Evolutionary conservation across 30 jellyfish, hydroid and myxozoan species (phyloP).

Genomic region (Morbakka virulenta): DNA sequence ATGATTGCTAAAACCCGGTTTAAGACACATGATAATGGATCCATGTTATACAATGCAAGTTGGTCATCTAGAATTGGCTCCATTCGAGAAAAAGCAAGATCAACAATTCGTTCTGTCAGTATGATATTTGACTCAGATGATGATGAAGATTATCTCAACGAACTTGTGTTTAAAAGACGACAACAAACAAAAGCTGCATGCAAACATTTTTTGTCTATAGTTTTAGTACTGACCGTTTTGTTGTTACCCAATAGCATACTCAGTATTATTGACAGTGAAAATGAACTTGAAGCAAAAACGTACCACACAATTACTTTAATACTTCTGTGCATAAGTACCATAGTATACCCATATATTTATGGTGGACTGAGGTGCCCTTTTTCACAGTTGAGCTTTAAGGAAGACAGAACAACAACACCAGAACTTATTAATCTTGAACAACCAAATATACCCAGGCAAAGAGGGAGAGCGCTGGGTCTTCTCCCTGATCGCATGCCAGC

Average conservation of each 20-base stretch:
- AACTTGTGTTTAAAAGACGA: neutral
- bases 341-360: neutral
- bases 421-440: neutral
- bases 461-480: neutral
- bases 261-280: neutral
- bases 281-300: neutral
- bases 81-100: neutral
- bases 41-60: neutral
- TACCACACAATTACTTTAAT: neutral
- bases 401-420: neutral
- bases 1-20: neutral
- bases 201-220: neutral
- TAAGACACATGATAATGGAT: neutral
- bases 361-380: neutral
- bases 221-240: neutral
- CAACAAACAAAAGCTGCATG: neutral
- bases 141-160: neutral
- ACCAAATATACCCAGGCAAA: neutral
- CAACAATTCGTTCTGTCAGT: neutral
- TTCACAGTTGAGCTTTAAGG: neutral
- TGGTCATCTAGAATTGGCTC: neutral
- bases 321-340: neutral
- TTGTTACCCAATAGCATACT: neutral
- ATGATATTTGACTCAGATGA: neutral
- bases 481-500: neutral